Evolutionary conservation across 2,888 invertebrate species (phyloP), one percentile per base, ranked within the genome.

Genomic region (Lymantria monacha): DNA sequence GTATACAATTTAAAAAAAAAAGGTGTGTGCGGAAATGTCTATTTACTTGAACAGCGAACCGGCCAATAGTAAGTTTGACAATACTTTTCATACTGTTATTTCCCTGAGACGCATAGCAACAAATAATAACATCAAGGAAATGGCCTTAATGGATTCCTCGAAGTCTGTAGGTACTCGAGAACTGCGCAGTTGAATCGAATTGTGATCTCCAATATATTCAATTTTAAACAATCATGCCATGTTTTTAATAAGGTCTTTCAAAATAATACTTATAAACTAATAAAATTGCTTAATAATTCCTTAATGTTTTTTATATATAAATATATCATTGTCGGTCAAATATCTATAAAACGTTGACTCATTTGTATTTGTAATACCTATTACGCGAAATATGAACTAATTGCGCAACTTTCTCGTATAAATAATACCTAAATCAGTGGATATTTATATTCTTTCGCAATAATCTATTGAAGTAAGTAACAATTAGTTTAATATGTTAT

Each of bases 121-220:
- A 69, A 75, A 74, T 71, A 65, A 76, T 73, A n/a, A 75, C 80
- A 77, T 79, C 81, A 81, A 83, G 80, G 82, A 85, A 81, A 78
- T 72, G 75, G 70, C 71, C 72, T 74, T 83, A 81, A 82, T 81
- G 78, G 78, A 76, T 84, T 85, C 83, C 68, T 74, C 72, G 81
- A 81, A 84, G 77, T 76, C 72, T 63, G 60, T n/a, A n/a, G n/a
- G n/a, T 73, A 62, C 14, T 9, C 69, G 61, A 61, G 57, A 83
- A 85, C 74, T 86, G 84, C 87, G 86, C 85, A 87, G 85, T 87
- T 82, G 78, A 69, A 74, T 74, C 61, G 69, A 70, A 65, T 70
- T 66, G 61, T 66, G 70, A 67, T 72, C 70, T 72, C 61, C 66
- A 68, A 69, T 74, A 77, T 63, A 75, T 75, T 80, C 80, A 69